Evolutionary conservation across 30 jellyfish, hydroid and myxozoan species (phyloP), one percentile per base, ranked within the genome.

Genomic region (Aurelia coerulea): DNA sequence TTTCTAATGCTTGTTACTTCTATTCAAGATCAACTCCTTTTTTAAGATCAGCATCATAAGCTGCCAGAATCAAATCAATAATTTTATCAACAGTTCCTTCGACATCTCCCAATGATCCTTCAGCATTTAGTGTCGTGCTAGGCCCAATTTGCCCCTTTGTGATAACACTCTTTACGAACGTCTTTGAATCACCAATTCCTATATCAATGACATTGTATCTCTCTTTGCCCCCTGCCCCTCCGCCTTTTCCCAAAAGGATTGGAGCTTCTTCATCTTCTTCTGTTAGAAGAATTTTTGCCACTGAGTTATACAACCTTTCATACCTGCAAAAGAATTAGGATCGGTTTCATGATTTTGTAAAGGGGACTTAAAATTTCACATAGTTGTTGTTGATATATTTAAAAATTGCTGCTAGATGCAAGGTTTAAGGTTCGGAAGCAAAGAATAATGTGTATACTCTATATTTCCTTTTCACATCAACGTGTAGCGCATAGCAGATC

Each of bases 301-400:
- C 90, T 17, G 90, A 80, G 65, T 80, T 80, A 73, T 80, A 80
- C 63, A 80, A 42, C 41, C 78, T 80, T 68, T 80, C 90, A 34
- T 80, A 80, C 90, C 90, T 80, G 33, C 46, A 67, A 66, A 34
- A 10, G 16, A 39, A 54, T 33, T 15, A 77, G 34, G 7, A 50
- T 10, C 12, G 66, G 5, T 8, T 9, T 23, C 10, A 19, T 42
- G 2, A 4, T 1, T 23, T 7, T n/a, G 17, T 12, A 2, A 19
- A 8, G 1, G 10, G 32, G 6, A n/a, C n/a, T 14, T 0, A 16
- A 14, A 2, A 10, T 11, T 70, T 23, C 13, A 41, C 68, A 23
- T 23, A 23, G 39, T 18, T 0, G 50, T 7, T 3, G 39, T 14
- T 19, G 16, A 72, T 72, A 37, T 19, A 0, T 10, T 17, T 19